phyloP scores from a whole-genome alignment of 2,797 vertebrate genomes.

The Karalla daura region DNA sequence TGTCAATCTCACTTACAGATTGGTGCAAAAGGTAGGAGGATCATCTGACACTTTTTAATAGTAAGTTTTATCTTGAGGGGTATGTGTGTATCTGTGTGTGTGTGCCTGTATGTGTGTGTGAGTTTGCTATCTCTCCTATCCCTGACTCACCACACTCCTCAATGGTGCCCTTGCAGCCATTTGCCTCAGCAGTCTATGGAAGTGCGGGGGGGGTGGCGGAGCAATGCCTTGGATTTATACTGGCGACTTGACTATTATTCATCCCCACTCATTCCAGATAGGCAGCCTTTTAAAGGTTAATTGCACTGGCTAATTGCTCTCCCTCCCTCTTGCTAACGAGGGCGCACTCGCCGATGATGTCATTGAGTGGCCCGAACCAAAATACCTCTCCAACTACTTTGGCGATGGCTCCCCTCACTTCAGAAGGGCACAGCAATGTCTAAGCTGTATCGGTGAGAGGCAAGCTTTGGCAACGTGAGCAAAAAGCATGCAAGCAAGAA shows the following conservation, averaged over 20 bases:
- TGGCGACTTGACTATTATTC: slow-evolving; percentile 75
- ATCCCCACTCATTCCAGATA: slow-evolving; percentile 77
- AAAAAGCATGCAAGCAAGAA: slow-evolving; percentile 21
- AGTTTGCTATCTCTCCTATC: slow-evolving; percentile 52
- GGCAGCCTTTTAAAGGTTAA: slow-evolving; percentile 85
- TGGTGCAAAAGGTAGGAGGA: not conserved
- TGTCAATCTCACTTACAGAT: slow-evolving; percentile 8
- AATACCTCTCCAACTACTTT: slow-evolving; percentile 73
- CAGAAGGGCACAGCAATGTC: slow-evolving; percentile 68
- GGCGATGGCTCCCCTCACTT: slow-evolving; percentile 67
- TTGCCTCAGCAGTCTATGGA: slow-evolving; percentile 67
- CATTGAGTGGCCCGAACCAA: slow-evolving; percentile 72
- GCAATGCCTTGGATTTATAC: slow-evolving; percentile 82
- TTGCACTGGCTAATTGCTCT: slow-evolving; percentile 83
- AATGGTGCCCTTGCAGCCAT: slow-evolving; percentile 69
- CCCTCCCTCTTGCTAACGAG: slow-evolving; percentile 73
- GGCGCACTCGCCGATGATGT: slow-evolving; percentile 74
- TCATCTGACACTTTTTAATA: slow-evolving; percentile 27
- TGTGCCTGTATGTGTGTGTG: slow-evolving; percentile 48
- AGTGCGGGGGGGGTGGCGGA: slow-evolving; percentile 69
- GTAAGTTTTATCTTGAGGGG: slow-evolving; percentile 16
- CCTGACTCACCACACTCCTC: slow-evolving; percentile 61
- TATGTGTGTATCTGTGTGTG: slow-evolving; percentile 51
- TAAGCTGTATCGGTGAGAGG: slow-evolving; percentile 38
- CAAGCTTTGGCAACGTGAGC: slow-evolving; percentile 18